Base-by-base conservation (phyloP, 2,888 invertebrate genomes). In the Spodoptera picta region DNA sequence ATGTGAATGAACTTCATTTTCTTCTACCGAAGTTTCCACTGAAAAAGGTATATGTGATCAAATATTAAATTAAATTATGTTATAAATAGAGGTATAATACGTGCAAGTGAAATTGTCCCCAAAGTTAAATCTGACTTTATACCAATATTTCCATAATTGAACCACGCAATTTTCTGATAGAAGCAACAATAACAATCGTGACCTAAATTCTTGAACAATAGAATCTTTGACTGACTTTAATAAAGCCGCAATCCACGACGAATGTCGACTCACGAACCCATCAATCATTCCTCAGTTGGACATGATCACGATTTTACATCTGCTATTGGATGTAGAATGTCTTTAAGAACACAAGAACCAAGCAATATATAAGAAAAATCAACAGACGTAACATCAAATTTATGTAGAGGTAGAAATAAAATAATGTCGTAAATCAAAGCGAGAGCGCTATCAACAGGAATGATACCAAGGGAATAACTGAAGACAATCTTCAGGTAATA, bases 211-310 rank as follows among this genome's bases (percentile, higher is more conserved):
- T 14, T 45, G 19, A 60, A 68, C 60, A 65, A 62, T 60, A 59
- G 61, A 64, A 60, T 59, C 53, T 59, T 62, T 44, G 42, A 44
- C 45, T 72, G 54, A 47, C 43, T 64, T 54, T 64, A 65, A 69
- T 65, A 65, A 62, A 68, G 36, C 49, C 48, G 46, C 64, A 49
- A 55, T 60, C 56, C 70, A 78, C 62, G 67, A 69, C 73, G 68
- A 79, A 77, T 77, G 68, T 61, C 49, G 53, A 55, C 60, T 83
- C 81, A 81, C 80, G 83, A 83, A 60, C 31, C 43, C 56, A 75
- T 83, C 77, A 78, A 79, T 79, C 78, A 77, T 69, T 65, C 27
- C 24, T 62, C 43, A 51, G 60, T 65, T 52, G 23, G 62, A 58
- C 59, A 53, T 36, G 36, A 36, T 74, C 77, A 77, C 75, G 69